Evolutionary conservation across 1,140 invertebrate genomes (phyloP).

Genomic region (Scaptomyza hsui): DNA sequence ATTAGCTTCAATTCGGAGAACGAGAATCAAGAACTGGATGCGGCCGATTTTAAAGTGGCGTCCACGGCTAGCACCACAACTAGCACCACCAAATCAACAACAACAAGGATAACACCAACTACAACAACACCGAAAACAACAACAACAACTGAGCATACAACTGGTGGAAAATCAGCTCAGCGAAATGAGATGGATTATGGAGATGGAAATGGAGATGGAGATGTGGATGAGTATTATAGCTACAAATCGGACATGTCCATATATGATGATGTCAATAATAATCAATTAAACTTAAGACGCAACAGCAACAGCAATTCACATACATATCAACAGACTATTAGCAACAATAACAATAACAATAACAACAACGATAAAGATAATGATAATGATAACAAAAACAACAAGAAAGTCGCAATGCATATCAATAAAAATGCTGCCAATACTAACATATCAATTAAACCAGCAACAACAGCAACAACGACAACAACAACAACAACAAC

Average conservation of each 20-base stretch:
- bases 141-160: constrained; percentile 19
- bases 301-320: constrained; percentile 61
- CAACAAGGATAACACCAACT: constrained; percentile 4
- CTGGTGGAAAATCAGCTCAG: neutral
- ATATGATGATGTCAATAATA: constrained; percentile 82
- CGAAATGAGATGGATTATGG: constrained; percentile 43
- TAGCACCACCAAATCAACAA: constrained; percentile 9
- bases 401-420: constrained; percentile 60
- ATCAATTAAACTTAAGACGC: constrained; percentile 80
- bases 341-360: constrained; percentile 43
- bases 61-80: constrained; percentile 36
- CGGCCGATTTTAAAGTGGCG: constrained; percentile 62
- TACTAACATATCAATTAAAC: constrained; percentile 58
- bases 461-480: constrained; percentile 10
- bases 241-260: constrained; percentile 77
- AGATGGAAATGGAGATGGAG: constrained; percentile 16
- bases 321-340: constrained; percentile 78
- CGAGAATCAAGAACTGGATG: constrained; percentile 62
- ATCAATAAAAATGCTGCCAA: constrained; percentile 53
- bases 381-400: constrained; percentile 34
- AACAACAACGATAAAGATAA: constrained; percentile 10
- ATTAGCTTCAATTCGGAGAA: constrained; percentile 70
- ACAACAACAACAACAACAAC: constrained; percentile 6
- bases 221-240: constrained; percentile 63
- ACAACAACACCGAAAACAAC: neutral